phyloP scores from a whole-genome alignment of 1,140 invertebrate species.

The Drosophila baimaii region DNA sequence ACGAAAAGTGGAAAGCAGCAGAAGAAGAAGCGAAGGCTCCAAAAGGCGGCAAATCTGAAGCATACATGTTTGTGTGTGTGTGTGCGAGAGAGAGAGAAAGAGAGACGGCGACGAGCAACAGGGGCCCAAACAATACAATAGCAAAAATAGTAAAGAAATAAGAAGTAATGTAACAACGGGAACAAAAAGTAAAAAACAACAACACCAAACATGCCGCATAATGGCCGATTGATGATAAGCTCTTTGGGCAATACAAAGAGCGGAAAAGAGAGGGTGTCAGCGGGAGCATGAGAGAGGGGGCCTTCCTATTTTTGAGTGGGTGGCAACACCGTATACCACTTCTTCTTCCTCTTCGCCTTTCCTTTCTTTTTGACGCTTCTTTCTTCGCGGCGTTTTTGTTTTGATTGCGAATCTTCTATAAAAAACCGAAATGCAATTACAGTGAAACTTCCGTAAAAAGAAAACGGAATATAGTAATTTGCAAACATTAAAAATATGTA shows the following conservation, averaged over 20 bases:
- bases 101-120: constrained; percentile 49
- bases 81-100: constrained; percentile 1
- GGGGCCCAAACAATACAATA: constrained; percentile 44
- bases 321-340: constrained; percentile 29
- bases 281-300: constrained; percentile 1
- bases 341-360: constrained; percentile 15
- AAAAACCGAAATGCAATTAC: constrained; percentile 10
- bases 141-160: constrained; percentile 44
- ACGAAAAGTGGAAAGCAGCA: constrained; percentile 9
- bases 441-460: not conserved
- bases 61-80: constrained; percentile 4
- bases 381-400: constrained; percentile 60
- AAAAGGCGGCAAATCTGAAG: constrained; percentile 60
- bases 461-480: too few relatives aligned
- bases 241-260: constrained; percentile 6
- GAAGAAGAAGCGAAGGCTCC: constrained; percentile 42
- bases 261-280: not conserved
- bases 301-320: constrained; percentile 43
- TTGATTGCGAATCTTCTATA: constrained; percentile 53
- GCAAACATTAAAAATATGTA: too few relatives aligned
- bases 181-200: constrained; percentile 42
- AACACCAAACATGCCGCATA: constrained; percentile 54
- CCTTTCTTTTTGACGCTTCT: constrained; percentile 17
- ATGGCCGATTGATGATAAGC: constrained; percentile 67
- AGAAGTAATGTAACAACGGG: constrained; percentile 32